Conservation (phyloP, 2,113 vertebrate species). For the Machaerirhynchus nigripectus region DNA sequence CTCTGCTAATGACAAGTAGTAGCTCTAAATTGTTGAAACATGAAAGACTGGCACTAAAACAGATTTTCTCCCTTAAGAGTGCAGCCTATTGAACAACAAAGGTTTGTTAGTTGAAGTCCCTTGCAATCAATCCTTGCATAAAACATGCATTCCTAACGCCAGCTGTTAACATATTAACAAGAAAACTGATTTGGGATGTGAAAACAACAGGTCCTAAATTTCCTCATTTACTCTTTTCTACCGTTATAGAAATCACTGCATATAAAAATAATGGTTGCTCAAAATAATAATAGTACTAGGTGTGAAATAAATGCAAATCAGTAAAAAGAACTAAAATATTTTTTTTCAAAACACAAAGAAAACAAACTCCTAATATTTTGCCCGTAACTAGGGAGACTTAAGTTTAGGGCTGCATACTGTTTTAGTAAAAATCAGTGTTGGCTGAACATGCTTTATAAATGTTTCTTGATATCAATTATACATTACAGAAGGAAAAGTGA, state of each 20-base stretch:
- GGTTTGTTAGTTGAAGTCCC: background rate
- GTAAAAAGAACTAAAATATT: background rate
- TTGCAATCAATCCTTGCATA: slow-evolving; percentile 8
- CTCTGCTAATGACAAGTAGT: slow-evolving; percentile 2
- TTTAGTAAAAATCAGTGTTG: background rate
- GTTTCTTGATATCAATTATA: background rate
- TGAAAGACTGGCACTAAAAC: background rate
- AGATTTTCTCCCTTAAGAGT: background rate
- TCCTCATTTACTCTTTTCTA: background rate
- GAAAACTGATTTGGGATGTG: background rate
- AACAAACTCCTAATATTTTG: background rate
- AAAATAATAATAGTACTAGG: background rate
- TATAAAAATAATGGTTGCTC: background rate
- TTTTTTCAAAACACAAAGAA: background rate
- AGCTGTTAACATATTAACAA: background rate
- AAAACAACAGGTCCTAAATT: background rate
- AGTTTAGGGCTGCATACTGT: background rate
- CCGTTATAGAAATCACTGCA: background rate
- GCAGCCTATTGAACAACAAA: background rate
- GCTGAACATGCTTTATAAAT: background rate
- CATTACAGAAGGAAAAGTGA: background rate
- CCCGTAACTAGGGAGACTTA: background rate
- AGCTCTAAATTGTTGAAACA: background rate
- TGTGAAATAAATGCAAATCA: background rate
- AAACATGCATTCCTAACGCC: background rate